Evolutionary conservation across 2,888 invertebrate genomes (phyloP), one percentile per base, ranked within the genome.

Genomic region (Xanthia icteritia): DNA sequence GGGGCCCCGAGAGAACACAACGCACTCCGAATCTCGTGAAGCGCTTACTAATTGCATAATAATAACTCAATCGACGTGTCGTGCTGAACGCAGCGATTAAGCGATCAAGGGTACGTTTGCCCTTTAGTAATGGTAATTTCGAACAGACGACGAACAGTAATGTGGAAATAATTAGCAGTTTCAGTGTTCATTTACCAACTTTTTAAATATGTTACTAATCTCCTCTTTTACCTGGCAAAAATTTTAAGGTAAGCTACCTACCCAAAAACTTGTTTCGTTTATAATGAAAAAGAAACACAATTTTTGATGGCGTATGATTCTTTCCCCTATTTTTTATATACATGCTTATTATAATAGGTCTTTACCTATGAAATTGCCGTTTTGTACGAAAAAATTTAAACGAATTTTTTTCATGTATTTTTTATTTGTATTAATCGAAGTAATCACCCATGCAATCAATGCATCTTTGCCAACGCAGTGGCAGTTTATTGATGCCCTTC

Each of bases 41-140:
- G 89, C 91, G 91, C 88, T 91, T 92, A 93, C 94, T 95, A 95
- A 95, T 95, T 95, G 93, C 95, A 94, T 93, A 94, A 95, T 95
- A 95, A 95, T 95, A 95, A 95, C 95, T 95, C 95, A 95, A 95
- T 95, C 93, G 92, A 87, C 91, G 90, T 89, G 89, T 92, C 90
- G 91, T 91, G 92, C 90, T 89, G 91, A 91, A 90, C 88, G 87
- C 86, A 83, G 84, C 90, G 89, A 93, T 94, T 93, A 93, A 88
- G 88, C 80, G 82, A 89, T 88, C 87, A 82, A 79, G 78, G 76
- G 81, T 81, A 81, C 83, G 73, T 82, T 86, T 86, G 86, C 84
- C 85, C 82, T 88, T 84, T 83, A 82, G 70, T 81, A 79, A 82
- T 86, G 81, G 69, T 67, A 68, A 86, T 81, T 77, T 80, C 66